Evolutionary conservation across 2,797 vertebrate species (phyloP).

Genomic region (Semaprochilodus insignis): DNA sequence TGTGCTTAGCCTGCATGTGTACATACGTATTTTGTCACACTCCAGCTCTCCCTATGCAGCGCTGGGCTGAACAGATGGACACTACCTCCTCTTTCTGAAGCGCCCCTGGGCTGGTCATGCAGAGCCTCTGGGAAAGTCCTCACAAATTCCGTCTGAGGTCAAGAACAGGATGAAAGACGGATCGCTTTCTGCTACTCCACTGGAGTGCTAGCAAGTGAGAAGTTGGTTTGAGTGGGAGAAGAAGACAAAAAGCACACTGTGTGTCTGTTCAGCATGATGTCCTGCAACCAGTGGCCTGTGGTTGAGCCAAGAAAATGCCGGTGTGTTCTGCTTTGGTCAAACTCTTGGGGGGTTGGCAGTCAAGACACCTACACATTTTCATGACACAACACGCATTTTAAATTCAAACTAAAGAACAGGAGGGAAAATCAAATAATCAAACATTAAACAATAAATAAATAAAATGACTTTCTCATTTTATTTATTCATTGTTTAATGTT

Average conservation of each 20-base stretch:
- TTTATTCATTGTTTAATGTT: no score
- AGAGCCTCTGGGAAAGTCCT: conserved; percentile 52
- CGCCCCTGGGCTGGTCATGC: conserved; percentile 43
- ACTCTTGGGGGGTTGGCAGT: neutral
- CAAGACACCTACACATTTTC: no score
- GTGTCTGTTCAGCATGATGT: conserved; percentile 5
- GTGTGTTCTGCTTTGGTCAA: conserved; percentile 32
- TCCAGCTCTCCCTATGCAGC: conserved; percentile 11
- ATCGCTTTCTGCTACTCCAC: conserved; percentile 16
- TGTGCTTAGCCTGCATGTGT: conserved; percentile 14
- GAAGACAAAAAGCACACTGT: conserved; percentile 1
- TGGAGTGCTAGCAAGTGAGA: neutral
- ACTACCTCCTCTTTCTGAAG: conserved; percentile 35
- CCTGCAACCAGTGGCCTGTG: conserved; percentile 21
- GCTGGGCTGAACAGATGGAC: conserved; percentile 59
- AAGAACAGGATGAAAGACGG: conserved; percentile 37
- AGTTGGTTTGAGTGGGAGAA: conserved; percentile 42
- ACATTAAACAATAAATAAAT: no score
- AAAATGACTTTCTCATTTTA: no score
- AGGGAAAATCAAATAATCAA: no score
- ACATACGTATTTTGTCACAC: conserved; percentile 30
- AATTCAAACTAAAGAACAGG: no score
- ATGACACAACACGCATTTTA: no score
- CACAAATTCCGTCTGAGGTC: conserved; percentile 44
- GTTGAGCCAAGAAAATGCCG: conserved; percentile 12